Conservation (phyloP, 2,113 vertebrate genomes). For the Nothocercus julius region DNA sequence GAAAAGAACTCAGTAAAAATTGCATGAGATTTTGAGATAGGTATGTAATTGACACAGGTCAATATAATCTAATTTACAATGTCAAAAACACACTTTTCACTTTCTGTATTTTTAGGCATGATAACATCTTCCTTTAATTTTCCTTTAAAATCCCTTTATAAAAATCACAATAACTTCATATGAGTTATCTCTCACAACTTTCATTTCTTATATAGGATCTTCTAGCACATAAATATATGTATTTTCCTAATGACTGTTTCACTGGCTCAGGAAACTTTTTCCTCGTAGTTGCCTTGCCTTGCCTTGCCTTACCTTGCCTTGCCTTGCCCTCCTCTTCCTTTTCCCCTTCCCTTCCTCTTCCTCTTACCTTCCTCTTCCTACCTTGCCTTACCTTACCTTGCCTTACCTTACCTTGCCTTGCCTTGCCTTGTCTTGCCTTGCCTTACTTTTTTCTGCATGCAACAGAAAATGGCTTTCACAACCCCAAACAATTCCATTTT, state of each 20-base stretch:
- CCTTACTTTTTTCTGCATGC: neutral
- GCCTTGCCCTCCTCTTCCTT: no score
- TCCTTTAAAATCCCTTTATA: neutral
- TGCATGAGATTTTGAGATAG: neutral
- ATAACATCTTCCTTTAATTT: neutral
- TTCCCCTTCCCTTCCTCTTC: neutral
- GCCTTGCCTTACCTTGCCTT: no score
- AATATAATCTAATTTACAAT: conserved; percentile 17
- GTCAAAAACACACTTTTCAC: neutral
- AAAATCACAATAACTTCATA: neutral
- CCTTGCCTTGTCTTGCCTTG: no score
- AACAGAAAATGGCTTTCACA: neutral
- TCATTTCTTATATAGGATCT: neutral
- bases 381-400: neutral
- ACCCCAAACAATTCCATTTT: neutral
- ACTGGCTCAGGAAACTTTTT: neutral
- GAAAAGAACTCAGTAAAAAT: neutral
- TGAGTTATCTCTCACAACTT: neutral
- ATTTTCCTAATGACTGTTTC: neutral
- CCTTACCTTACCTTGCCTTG: neutral
- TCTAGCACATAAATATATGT: neutral
- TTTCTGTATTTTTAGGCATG: neutral
- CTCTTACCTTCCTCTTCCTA: no score
- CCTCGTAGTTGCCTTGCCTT: no score
- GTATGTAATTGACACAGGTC: neutral